Conservation (phyloP, 2,113 vertebrate species). For the Limanda limanda region DNA sequence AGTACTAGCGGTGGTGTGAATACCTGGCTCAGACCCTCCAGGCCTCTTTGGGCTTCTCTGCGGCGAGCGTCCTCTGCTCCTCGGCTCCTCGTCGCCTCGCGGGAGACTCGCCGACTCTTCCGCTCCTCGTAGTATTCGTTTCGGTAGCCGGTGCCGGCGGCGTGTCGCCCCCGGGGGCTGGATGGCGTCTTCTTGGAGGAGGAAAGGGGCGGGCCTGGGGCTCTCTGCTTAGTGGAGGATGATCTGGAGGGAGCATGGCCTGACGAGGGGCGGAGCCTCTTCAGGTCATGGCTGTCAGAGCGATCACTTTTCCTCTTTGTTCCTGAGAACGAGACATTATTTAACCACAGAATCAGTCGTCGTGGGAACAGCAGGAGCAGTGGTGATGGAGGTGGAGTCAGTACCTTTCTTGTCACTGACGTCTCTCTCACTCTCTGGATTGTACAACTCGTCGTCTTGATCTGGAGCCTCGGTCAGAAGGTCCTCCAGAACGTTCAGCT, state of each 20-base stretch:
- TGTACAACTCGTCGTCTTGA: conserved; percentile 97
- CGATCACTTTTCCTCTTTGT: conserved; percentile 94
- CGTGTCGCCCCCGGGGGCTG: conserved; percentile 70
- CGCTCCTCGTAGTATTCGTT: conserved; percentile 92
- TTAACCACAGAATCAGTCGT: neutral
- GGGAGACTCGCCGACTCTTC: conserved; percentile 74
- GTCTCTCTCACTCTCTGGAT: conserved; percentile 94
- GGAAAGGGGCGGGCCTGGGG: conserved; percentile 64
- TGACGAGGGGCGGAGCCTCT: conserved; percentile 89
- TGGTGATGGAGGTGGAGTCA: neutral
- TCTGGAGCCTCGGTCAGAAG: conserved; percentile 98
- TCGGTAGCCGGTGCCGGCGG: conserved; percentile 84
- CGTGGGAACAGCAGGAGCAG: neutral
- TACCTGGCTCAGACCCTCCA: conserved; percentile 62
- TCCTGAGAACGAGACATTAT: conserved; percentile 77
- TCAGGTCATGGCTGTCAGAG: conserved; percentile 86
- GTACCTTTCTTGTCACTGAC: conserved; percentile 95
- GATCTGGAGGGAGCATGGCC: conserved; percentile 85
- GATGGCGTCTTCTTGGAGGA: conserved; percentile 85
- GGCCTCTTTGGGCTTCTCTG: conserved; percentile 43
- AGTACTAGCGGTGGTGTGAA: neutral
- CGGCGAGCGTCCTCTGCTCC: conserved; percentile 36
- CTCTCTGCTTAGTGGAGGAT: conserved; percentile 84
- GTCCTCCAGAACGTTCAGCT: conserved; percentile 96
- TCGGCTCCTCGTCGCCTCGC: conserved; percentile 35